Base-by-base conservation (phyloP, 1,140 invertebrate species). In the Saccostrea glomerata region DNA sequence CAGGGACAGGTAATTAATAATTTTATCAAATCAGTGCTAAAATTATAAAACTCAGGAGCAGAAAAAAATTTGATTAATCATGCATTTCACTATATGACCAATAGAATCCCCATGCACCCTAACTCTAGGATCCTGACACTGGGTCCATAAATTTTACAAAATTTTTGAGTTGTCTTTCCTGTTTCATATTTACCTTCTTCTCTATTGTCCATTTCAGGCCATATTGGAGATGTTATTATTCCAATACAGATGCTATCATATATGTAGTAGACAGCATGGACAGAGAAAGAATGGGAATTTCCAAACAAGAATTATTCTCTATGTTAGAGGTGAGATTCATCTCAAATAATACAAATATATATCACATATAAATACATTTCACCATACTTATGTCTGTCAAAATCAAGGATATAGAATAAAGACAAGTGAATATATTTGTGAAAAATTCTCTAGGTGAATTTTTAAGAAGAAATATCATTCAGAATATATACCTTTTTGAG, bases 201-300 rank as follows among this genome's bases (percentile, higher is more conserved):
- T 36, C 30, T 36, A 36, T 36, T 73, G n/a, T 66, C 91, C 86
- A 90, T 97, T 96, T 88, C 95, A 98, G 98, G 96, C 99, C 99
- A 20, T 99, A 99, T 94, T 99, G 99, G 99, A 96, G 99, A 95
- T 99, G 99, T 96, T 99, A 99, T 95, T 99, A 99, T 95, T 98
- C 98, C 86, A 99, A 99, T 95, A 99, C 99, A 94, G 99, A 99
- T 96, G 99, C 99, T 93, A 99, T 99, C 93, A 99, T 99, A 93
- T 99, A 99, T 96, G 99, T 99, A 63, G 99, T 99, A 70, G 99
- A 99, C 95, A 99, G 98, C 86, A 98, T 98, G 90, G 99, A 99
- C 95, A 97, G 97, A 95, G 99, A 99, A 96, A 96, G 99, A 96
- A 99, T 99, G 96, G 98, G 98, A 87, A 99, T 99, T 95, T 99